Evolutionary conservation across 2,888 invertebrate species (phyloP).

Genomic region (Molanna angustata): DNA sequence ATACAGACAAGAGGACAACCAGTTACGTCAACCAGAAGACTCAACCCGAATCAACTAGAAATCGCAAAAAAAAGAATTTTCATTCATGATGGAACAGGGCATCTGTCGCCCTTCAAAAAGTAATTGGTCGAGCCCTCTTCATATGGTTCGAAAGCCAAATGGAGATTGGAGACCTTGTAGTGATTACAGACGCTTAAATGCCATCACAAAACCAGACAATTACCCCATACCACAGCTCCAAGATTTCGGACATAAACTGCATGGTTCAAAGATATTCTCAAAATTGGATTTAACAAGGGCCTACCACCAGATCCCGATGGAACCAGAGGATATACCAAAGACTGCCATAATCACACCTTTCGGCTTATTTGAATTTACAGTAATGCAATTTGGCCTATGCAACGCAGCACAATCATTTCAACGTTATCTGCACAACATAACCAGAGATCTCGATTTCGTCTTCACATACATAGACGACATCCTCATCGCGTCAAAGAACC

Average conservation of each 20-base stretch:
- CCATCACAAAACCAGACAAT: slow-evolving; percentile 36
- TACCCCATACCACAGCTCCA: slow-evolving; percentile 38
- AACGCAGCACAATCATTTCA: slow-evolving; percentile 29
- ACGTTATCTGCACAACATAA: slow-evolving; percentile 29
- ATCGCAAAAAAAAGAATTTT: slow-evolving; percentile 24
- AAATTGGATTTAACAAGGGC: slow-evolving; percentile 36
- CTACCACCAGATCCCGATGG: slow-evolving; percentile 34
- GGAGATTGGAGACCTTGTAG: slow-evolving; percentile 34
- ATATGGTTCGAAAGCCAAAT: slow-evolving; percentile 32
- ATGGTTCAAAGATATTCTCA: slow-evolving; percentile 34
- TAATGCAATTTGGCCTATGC: slow-evolving; percentile 15
- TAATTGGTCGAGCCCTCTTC: slow-evolving; percentile 39
- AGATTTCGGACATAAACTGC: slow-evolving; percentile 34
- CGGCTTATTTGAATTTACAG: slow-evolving; percentile 30
- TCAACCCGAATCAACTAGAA: slow-evolving; percentile 20
- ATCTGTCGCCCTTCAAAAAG: slow-evolving; percentile 38
- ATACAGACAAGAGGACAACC: slow-evolving; percentile 29
- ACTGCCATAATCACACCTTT: slow-evolving; percentile 38
- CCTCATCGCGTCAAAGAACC: slow-evolving; percentile 33
- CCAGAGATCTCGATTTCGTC: slow-evolving; percentile 18
- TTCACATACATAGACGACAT: slow-evolving; percentile 37
- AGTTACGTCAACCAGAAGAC: slow-evolving; percentile 24
- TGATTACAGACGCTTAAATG: slow-evolving; percentile 39
- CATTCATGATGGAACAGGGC: slow-evolving; percentile 36
- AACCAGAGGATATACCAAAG: slow-evolving; percentile 35